Base-by-base conservation (phyloP, 2,888 invertebrate species). In the Petrolisthes cinctipes region DNA sequence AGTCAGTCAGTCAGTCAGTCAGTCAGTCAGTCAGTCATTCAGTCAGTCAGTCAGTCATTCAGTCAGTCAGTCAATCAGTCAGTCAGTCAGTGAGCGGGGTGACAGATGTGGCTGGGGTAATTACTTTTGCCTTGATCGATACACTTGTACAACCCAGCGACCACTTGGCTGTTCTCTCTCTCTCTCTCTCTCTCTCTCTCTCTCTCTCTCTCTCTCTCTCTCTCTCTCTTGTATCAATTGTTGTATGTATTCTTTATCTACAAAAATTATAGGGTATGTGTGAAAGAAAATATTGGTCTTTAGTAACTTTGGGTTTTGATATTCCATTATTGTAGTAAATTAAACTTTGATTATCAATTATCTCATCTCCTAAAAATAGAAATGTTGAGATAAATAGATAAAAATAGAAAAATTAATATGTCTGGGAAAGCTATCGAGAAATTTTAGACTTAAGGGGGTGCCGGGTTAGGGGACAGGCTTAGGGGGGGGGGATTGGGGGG, bases 191-290 rank as follows among this genome's bases (percentile, higher is more conserved):
- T 54, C 79, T 79, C 54, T 79, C 56, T 79, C 54, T 79, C 79
- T 79, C 17, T 54, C 79, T 79, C 54, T 79, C 79, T 79, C 54
- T 79, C 79, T 79, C 79, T 79, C 5, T 79, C 5, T 79, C 54
- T 79, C 56, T 79, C 54, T 79, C 79, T 79, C 54, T 79, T 54
- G 51, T 17, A 54, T 54, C n/a, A 9, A 54, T 20, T 79, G 54
- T 54, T 17, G 51, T 20, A 54, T 11, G 4, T 54, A 54, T 17
- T 79, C 79, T 79, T 4, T 53, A 9, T 54, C 54, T 79, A 0
- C 9, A 4, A 7, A 75, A 75, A 23, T 7, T 75, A 66, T 14
- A 14, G 1, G 3, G 17, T 14, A 66, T 1, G 14, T 14, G 17
- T 66, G 11, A 66, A 66, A 2, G 66, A 14, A 66, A 66, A 17